phyloP scores from a whole-genome alignment of 2,797 vertebrate genomes.

The Chelon labrosus region DNA sequence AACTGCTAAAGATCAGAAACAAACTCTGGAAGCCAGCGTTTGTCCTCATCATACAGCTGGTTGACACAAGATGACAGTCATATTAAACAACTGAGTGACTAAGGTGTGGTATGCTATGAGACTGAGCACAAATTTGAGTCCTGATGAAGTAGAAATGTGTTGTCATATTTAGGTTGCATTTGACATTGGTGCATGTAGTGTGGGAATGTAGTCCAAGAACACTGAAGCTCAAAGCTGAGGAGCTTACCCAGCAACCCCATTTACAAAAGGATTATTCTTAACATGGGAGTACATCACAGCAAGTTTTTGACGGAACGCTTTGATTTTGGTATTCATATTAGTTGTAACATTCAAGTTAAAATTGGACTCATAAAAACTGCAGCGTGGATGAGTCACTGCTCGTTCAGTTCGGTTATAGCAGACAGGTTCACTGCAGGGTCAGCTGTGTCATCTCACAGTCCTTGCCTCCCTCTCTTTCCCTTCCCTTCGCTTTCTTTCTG shows the following conservation, averaged over 20 bases:
- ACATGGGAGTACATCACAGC: conserved; percentile 11
- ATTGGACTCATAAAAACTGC: neutral
- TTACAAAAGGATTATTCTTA: conserved; percentile 10
- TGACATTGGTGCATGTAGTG: conserved; percentile 15
- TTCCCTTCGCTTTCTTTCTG: neutral
- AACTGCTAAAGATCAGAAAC: neutral
- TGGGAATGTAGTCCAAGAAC: conserved; percentile 26
- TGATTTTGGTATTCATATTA: conserved; percentile 12
- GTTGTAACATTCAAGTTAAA: neutral
- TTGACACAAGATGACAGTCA: conserved; percentile 11
- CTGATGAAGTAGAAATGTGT: conserved; percentile 10
- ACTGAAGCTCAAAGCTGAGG: conserved; percentile 10
- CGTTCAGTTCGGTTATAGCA: neutral
- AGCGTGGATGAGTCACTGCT: neutral
- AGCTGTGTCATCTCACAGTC: conserved; percentile 27
- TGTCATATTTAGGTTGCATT: conserved; percentile 10
- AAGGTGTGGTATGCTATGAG: neutral
- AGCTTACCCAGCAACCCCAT: conserved; percentile 23
- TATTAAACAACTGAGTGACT: conserved; percentile 9
- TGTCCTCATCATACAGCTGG: too few relatives aligned
- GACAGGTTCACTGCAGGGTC: conserved; percentile 1
- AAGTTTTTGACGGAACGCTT: conserved; percentile 6
- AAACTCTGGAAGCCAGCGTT: too few relatives aligned
- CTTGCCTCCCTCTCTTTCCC: conserved; percentile 3
- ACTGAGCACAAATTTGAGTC: conserved; percentile 7